Evolutionary conservation across 2,113 vertebrate species (phyloP).

Genomic region (Eulemur macaco): DNA sequence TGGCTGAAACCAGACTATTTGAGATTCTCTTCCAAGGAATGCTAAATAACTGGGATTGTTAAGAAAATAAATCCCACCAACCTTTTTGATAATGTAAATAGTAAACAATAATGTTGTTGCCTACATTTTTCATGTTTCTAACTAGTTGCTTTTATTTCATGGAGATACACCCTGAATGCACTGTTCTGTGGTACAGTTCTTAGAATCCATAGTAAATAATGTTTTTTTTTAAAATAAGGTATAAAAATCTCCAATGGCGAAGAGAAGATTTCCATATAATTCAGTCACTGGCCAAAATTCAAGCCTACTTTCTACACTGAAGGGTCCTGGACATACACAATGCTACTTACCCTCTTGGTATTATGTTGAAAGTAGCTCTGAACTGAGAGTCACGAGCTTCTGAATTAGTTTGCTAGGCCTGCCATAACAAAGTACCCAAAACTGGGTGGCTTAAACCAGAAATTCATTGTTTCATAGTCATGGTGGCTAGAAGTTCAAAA

Average conservation of each 20-base stretch:
- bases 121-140: background rate
- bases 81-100: background rate
- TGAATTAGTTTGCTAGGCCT: background rate
- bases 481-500: background rate
- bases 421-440: background rate
- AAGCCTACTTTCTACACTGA: background rate
- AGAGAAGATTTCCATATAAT: background rate
- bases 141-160: background rate
- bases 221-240: background rate
- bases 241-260: background rate
- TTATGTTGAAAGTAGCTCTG: background rate
- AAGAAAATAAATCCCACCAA: background rate
- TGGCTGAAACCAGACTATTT: background rate
- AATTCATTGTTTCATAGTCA: background rate
- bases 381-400: background rate
- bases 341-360: background rate
- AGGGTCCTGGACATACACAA: background rate
- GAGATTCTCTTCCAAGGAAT: background rate
- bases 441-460: background rate
- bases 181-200: background rate
- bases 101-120: background rate
- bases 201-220: background rate
- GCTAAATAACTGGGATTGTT: background rate
- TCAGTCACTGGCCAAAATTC: background rate
- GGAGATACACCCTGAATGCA: background rate